These are phyloP conservation scores for Sciurus carolinensis DNA, from an alignment of 2,797 vertebrate species.

Conservation along the genomic window DNA sequence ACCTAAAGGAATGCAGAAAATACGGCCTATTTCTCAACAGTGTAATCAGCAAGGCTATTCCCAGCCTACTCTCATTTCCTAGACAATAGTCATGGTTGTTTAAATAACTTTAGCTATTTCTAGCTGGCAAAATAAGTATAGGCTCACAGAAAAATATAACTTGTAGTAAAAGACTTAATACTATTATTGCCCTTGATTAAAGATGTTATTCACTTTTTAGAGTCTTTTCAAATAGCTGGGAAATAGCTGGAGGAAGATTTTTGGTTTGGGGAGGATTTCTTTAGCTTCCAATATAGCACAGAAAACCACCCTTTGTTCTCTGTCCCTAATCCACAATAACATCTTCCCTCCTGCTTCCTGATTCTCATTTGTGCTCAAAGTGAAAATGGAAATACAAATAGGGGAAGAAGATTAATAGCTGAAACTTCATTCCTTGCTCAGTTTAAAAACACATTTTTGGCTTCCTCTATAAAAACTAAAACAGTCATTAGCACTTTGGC, in stretches of 20 bases:
- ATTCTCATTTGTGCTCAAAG: neutral
- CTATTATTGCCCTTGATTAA: conserved; percentile 51
- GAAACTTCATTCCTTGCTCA: neutral
- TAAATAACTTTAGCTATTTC: conserved; percentile 82
- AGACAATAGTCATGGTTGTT: conserved; percentile 77
- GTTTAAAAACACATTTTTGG: neutral
- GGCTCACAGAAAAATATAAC: conserved; percentile 76
- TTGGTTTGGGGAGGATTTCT: neutral
- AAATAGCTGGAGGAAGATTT: conserved; percentile 45
- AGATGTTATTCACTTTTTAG: conserved; percentile 47
- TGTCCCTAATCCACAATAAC: neutral
- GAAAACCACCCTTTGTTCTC: neutral
- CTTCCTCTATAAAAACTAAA: neutral
- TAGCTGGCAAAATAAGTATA: conserved; percentile 78
- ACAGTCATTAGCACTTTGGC: neutral
- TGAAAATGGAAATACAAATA: conserved; percentile 47
- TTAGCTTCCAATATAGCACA: neutral
- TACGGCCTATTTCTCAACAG: conserved; percentile 66
- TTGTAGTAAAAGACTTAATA: conserved; percentile 72
- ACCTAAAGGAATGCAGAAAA: conserved; percentile 46
- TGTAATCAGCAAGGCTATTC: conserved; percentile 72
- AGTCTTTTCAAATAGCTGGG: conserved; percentile 54
- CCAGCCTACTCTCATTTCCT: conserved; percentile 68
- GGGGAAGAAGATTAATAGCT: neutral
- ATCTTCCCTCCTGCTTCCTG: neutral